Base-by-base conservation (phyloP, 2,888 invertebrate species). In the Himalopsyche tibetana region DNA sequence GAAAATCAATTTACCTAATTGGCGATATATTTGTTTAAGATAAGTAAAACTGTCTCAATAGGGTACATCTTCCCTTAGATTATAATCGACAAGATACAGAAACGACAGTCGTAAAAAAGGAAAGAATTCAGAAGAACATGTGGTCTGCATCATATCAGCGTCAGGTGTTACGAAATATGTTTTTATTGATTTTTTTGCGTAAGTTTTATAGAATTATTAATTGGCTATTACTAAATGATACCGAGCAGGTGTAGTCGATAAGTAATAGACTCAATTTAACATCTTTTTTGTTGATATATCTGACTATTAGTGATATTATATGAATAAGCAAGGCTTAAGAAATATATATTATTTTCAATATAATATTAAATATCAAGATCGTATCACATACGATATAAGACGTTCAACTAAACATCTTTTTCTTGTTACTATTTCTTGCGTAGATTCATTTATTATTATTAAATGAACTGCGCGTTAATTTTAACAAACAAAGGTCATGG, bases 151-250 rank as follows among this genome's bases (percentile, higher is more conserved):
- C n/a, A 9, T 28, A 28, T n/a, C 8, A 28, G 11, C 9, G 28
- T 63, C 63, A 63, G 63, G 63, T 63, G 63, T 63, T 19, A 63
- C 19, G 63, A 63, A 63, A 63, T 63, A 63, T 63, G 63, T 63
- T 63, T 63, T 63, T 63, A 63, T 63, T 63, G 63, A 63, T 63
- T 63, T 63, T 56, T 63, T 63, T 63, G 63, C 63, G 63, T 8
- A 63, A 63, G 63, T 63, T 63, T 63, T 63, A 63, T 63, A 63
- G 19, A 63, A 63, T 63, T 63, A 63, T 63, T 63, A 63, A 63
- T 63, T 63, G 63, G 19, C 28, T 63, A 63, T 63, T 63, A 63
- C 63, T 63, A 63, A 63, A 63, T 28, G 63, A 63, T 63, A 63
- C 19, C 63, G 63, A 63, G 63, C 63, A 63, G 63, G 63, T 63